Evolutionary conservation across 2,113 vertebrate species (phyloP).

Genomic region (Onychostoma macrolepis): DNA sequence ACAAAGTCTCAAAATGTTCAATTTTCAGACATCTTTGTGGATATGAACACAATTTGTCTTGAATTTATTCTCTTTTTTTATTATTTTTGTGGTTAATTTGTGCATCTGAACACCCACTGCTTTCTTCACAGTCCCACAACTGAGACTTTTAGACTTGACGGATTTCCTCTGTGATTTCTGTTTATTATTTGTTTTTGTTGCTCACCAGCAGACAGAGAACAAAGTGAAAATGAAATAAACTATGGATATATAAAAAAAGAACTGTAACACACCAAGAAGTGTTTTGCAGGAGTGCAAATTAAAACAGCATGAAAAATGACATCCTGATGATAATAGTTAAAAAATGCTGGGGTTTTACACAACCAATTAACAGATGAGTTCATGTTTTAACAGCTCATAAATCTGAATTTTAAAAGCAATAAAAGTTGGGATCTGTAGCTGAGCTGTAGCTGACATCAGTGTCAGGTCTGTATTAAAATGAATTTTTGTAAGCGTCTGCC

Average conservation of each 20-base stretch:
- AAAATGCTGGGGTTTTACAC: not conserved
- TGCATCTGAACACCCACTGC: constrained; percentile 1
- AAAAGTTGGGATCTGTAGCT: not conserved
- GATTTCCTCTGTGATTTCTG: constrained; percentile 10
- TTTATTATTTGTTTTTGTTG: not conserved
- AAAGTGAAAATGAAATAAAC: not conserved
- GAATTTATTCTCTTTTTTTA: not conserved
- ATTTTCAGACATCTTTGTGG: not conserved
- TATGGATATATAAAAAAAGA: not conserved
- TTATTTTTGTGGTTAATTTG: not conserved
- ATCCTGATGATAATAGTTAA: not conserved
- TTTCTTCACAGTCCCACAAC: not conserved
- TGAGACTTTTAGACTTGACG: not conserved
- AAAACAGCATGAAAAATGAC: not conserved
- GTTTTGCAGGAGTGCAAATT: not conserved
- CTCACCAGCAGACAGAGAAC: not conserved
- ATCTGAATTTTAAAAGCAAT: not conserved
- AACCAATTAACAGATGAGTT: not conserved
- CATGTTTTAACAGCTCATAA: not conserved
- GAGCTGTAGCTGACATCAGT: not conserved
- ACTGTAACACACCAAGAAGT: not conserved
- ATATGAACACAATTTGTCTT: not conserved
- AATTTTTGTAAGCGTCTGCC: not conserved
- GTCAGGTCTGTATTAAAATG: not conserved
- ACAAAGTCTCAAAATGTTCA: not conserved